Base-by-base conservation (phyloP, 2,888 invertebrate genomes). In the Fissipunctia ypsillon region DNA sequence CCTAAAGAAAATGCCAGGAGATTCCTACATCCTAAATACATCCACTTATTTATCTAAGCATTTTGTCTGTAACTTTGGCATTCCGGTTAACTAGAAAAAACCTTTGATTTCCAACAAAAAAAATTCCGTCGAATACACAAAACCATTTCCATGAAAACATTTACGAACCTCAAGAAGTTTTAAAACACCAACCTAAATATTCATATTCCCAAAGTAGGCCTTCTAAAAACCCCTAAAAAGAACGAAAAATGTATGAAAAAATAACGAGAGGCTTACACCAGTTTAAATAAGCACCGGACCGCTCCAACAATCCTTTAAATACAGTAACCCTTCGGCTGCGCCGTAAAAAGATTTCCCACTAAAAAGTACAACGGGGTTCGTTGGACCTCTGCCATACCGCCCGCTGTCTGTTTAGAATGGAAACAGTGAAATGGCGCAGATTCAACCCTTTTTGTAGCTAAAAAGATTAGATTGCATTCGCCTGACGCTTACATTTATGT, bases 391-490 rank as follows among this genome's bases (percentile, higher is more conserved):
- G 84, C 76, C 84, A 83, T 66, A 84, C 71, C 81, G 38, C 56
- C 73, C 80, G 77, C 85, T 84, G 80, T 84, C 87, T 89, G 89
- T 85, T 91, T 90, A 88, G 87, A 90, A 90, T 89, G 87, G 86
- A 87, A 90, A 90, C 88, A 88, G 75, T 79, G 76, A 85, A 88
- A 89, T 84, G 86, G 88, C 84, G 89, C 86, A 87, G 88, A 90
- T 88, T 88, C 86, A 87, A 89, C 88, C 87, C 88, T 90, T 91
- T 89, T 88, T 86, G 85, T 82, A 77, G 78, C 86, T 89, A 89
- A 88, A 90, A 88, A 91, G 91, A 92, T 92, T 91, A 92, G 89
- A 91, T 91, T 89, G 90, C 87, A 86, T 79, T 83, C 81, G 80
- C 87, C 85, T 87, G 88, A 88, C 84, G 85, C 85, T 87, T 83